A percentile compares a stretch with the other conserved stretches of the same genome.
These are phyloP conservation scores for Carpatolechia fugitivella DNA, from an alignment of 2,888 invertebrate species.

Conservation along the genomic window DNA sequence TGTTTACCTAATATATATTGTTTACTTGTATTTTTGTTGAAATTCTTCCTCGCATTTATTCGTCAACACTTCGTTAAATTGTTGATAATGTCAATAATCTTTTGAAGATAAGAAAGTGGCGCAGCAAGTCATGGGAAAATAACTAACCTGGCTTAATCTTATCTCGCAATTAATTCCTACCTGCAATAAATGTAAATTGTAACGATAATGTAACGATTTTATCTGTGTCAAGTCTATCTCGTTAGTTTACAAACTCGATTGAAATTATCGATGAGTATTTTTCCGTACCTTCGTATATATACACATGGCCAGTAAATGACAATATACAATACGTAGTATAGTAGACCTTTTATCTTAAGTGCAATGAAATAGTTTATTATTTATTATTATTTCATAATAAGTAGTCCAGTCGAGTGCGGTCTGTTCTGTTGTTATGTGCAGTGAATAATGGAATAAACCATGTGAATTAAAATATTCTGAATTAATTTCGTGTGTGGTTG, in stretches of 20 bases:
- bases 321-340: slow-evolving; percentile 17
- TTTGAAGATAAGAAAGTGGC: background rate
- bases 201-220: slow-evolving; percentile 15
- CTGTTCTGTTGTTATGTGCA: background rate
- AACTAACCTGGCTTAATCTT: background rate
- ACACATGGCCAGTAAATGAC: background rate
- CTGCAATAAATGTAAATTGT: slow-evolving; percentile 2
- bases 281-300: slow-evolving; percentile 37
- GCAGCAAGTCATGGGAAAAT: background rate
- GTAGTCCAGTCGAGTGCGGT: background rate
- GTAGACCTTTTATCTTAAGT: slow-evolving; percentile 16
- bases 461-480: background rate
- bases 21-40: no score
- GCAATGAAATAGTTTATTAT: background rate
- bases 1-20: no score
- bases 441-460: background rate
- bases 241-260: slow-evolving; percentile 37
- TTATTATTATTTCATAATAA: slow-evolving; percentile 4
- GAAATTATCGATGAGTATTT: slow-evolving; percentile 42
- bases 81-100: no score
- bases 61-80: no score
- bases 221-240: slow-evolving; percentile 37
- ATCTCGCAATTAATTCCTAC: slow-evolving; percentile 13
- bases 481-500: background rate
- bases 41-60: no score